phyloP scores from a whole-genome alignment of 2,888 invertebrate genomes.

The Stegana nigrithorax region DNA sequence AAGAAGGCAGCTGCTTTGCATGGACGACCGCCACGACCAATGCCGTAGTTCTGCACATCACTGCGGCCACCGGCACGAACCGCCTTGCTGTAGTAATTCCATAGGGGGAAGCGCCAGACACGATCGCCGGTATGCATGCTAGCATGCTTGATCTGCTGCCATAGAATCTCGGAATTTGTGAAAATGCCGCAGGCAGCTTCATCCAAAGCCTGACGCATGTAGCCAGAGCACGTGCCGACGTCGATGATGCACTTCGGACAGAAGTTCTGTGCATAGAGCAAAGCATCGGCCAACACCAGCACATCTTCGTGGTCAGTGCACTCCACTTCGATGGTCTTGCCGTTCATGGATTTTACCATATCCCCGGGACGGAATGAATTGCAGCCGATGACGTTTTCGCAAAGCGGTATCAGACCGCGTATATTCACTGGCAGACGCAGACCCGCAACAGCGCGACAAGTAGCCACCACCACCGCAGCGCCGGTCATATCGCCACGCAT shows the following conservation, averaged over 20 bases:
- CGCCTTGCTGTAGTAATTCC: slow-evolving; percentile 74
- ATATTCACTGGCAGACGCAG: slow-evolving; percentile 78
- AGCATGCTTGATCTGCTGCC: slow-evolving; percentile 75
- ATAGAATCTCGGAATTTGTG: slow-evolving; percentile 78
- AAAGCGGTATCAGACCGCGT: slow-evolving; percentile 78
- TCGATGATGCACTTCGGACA: slow-evolving; percentile 80
- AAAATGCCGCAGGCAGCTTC: slow-evolving; percentile 79
- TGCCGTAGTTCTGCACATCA: slow-evolving; percentile 70
- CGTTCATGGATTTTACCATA: slow-evolving; percentile 79
- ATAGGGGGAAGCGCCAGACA: slow-evolving; percentile 86
- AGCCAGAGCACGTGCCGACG: slow-evolving; percentile 82
- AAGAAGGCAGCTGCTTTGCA: slow-evolving; percentile 85
- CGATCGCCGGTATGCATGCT: slow-evolving; percentile 82
- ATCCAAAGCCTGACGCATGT: slow-evolving; percentile 75
- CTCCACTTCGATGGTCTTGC: slow-evolving; percentile 76
- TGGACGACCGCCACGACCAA: slow-evolving; percentile 71
- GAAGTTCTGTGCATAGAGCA: slow-evolving; percentile 77
- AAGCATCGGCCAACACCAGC: slow-evolving; percentile 81
- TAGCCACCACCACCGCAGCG: slow-evolving; percentile 81
- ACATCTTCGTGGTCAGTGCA: slow-evolving; percentile 84
- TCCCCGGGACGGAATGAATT: slow-evolving; percentile 84
- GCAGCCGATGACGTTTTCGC: slow-evolving; percentile 85
- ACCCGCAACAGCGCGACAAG: slow-evolving; percentile 77
- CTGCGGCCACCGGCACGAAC: slow-evolving; percentile 68
- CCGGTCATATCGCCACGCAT: slow-evolving; percentile 91